Base-by-base conservation (phyloP, 2,113 vertebrate genomes). In the Dasyornis broadbenti region DNA sequence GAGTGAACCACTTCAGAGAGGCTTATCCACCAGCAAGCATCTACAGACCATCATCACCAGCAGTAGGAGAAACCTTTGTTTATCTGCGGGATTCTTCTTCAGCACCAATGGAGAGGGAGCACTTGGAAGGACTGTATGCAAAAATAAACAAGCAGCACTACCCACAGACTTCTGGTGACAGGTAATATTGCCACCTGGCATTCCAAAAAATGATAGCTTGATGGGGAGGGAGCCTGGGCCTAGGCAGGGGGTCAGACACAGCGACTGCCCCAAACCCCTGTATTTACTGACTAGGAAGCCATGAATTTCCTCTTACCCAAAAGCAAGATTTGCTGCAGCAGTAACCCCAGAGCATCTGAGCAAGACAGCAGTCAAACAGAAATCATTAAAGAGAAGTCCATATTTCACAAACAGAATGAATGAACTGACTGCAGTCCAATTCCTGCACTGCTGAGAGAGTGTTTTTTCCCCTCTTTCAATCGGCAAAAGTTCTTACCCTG, bases 121-220 rank as follows among this genome's bases (percentile, higher is more conserved):
- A 98, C 68, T 95, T 99, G 72, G 99, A 99, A 82, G 98, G 98
- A 86, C 98, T 99, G 15, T 99, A 99, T 69, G 99, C 99, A 94
- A 99, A 99, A 97, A 98, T 99, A 98, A 99, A 99, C 98, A 99
- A 99, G 96, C 98, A 98, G 20, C 98, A 98, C 89, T 98, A 98
- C 69, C 97, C 98, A 14, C 98, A 96, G 50, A 44, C 97, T 90
- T 92, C 98, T 59, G 91, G 90, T 95, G 99, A 99, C 97, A 99
- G 99, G 99, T 99, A 98, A 98, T 71, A 33, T 21, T 86, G 82
- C 69, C 79, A 52, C n/a, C 24, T 84, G 64, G 42, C 42, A 45
- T 75, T 83, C 49, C 19, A 50, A 71, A 37, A 89, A 16, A 3
- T 30, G 31, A 27, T 52, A 14, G 39, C 30, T 39, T 44, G 8